Base-by-base conservation (phyloP, 2,888 invertebrate genomes). In the Lithophane leautieri region DNA sequence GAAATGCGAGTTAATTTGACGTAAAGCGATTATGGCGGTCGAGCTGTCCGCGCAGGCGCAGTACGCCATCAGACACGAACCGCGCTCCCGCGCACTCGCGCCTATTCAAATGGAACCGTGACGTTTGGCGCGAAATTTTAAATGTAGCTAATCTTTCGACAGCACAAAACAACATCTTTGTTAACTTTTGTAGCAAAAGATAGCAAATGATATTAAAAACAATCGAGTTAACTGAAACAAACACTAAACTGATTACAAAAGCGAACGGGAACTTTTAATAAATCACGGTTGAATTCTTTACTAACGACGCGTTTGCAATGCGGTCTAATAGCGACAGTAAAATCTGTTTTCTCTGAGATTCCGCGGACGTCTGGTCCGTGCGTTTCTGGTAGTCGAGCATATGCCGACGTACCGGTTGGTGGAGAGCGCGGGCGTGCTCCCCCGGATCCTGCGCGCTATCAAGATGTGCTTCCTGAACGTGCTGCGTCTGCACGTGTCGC, bases 391-490 rank as follows among this genome's bases (percentile, higher is more conserved):
- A 92, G 92, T 92, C 87, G 88, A 81, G 91, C 92, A 86, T 91
- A 95, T 94, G 95, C 94, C 92, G 90, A 94, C 93, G 77, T 94
- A 94, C 85, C 90, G 92, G 85, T 89, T 94, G 86, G 94, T 94
- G 87, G 90, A 90, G 83, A 91, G 90, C 72, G 89, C 88, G 68
- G 91, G 92, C 80, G 89, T 87, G 76, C 75, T 91, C n/a, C 83
- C 84, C 68, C 89, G 91, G 70, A 78, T 93, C 86, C 86, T 94
- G 75, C 84, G 85, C 47, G 81, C 85, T 79, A 79, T 92, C 58
- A 95, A 94, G 88, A 97, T 97, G 97, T 97, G 97, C 90, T 96
- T 97, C 88, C 91, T 97, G 25, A 97, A 97, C 90, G 95, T 97
- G 65, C 87, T 97, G 61, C 95, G 97, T 12, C 90, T 97, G 44